These are phyloP conservation scores for Panopea generosa DNA, from an alignment of 2,888 invertebrate genomes.

Conservation along the genomic window DNA sequence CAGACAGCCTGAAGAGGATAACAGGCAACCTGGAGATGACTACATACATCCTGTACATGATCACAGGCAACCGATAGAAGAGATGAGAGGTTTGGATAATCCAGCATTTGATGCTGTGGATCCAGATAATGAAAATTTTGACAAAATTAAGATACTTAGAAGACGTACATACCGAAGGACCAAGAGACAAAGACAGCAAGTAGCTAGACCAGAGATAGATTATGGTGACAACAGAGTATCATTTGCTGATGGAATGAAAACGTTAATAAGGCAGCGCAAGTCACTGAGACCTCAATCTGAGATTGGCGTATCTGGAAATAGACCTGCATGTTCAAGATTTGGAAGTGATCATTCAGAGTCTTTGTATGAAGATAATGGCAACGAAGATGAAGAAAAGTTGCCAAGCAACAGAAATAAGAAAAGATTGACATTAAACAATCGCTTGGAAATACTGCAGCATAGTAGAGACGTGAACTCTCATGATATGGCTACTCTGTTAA, in stretches of 20 bases:
- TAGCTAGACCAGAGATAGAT: conserved; percentile 4
- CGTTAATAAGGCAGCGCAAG: conserved; percentile 30
- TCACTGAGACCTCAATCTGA: background rate
- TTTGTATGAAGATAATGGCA: conserved; percentile 1
- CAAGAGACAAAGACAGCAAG: conserved; percentile 8
- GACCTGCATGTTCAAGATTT: background rate
- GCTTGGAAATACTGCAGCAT: conserved; percentile 26
- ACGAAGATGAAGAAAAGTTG: conserved; percentile 32
- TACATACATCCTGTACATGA: too few relatives aligned
- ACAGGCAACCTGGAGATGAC: too few relatives aligned
- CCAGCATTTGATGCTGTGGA: conserved; percentile 9
- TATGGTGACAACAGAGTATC: conserved; percentile 11
- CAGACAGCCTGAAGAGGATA: too few relatives aligned
- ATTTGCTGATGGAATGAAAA: conserved; percentile 46
- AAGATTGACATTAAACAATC: conserved; percentile 40
- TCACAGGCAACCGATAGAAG: too few relatives aligned
- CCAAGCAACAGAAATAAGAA: conserved; percentile 53
- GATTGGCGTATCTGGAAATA: too few relatives aligned
- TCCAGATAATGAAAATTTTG: conserved; percentile 2
- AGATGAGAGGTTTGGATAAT: conserved; percentile 5
- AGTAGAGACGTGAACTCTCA: conserved; percentile 8
- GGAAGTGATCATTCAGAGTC: background rate
- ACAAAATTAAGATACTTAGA: conserved; percentile 4
- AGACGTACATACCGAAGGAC: background rate
- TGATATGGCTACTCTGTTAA: conserved; percentile 43